Conservation (phyloP, 1,140 invertebrate genomes). For the Musca domestica region DNA sequence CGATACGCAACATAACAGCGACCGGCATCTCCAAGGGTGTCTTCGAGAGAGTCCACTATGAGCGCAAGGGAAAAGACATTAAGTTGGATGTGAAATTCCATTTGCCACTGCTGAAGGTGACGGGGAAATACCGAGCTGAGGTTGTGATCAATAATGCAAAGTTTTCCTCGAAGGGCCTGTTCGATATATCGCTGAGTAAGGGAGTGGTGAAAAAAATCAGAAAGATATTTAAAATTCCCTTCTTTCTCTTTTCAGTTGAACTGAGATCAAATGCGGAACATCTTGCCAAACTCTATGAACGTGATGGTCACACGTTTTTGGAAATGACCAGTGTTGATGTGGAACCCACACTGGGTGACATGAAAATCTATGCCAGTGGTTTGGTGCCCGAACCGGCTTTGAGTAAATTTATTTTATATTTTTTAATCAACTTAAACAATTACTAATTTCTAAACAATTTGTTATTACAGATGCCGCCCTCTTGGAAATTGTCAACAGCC, state of each 20-base stretch:
- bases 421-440: too few species aligned
- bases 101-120: conserved; percentile 39
- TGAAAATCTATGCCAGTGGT: conserved; percentile 46
- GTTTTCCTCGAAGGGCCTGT: conserved; percentile 50
- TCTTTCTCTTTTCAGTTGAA: conserved; percentile 33
- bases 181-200: conserved; percentile 49
- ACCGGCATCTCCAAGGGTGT: conserved; percentile 40
- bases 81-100: conserved; percentile 34
- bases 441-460: conserved; percentile 7
- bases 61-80: conserved; percentile 37
- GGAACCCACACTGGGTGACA: conserved; percentile 45
- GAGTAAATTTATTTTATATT: conserved; percentile 34
- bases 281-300: conserved; percentile 43
- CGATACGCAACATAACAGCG: conserved; percentile 39
- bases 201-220: not conserved
- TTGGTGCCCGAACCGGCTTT: conserved; percentile 47
- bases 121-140: conserved; percentile 49
- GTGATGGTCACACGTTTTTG: conserved; percentile 46
- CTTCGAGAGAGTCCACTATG: conserved; percentile 41
- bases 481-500: conserved; percentile 50
- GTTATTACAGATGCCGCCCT: conserved; percentile 40
- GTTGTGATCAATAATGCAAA: conserved; percentile 47
- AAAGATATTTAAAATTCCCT: conserved; percentile 20
- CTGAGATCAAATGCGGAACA: conserved; percentile 37
- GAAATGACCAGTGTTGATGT: conserved; percentile 41